These are phyloP conservation scores for Cherax quadricarinatus DNA, from an alignment of 1,140 invertebrate genomes.

Conservation along the genomic window DNA sequence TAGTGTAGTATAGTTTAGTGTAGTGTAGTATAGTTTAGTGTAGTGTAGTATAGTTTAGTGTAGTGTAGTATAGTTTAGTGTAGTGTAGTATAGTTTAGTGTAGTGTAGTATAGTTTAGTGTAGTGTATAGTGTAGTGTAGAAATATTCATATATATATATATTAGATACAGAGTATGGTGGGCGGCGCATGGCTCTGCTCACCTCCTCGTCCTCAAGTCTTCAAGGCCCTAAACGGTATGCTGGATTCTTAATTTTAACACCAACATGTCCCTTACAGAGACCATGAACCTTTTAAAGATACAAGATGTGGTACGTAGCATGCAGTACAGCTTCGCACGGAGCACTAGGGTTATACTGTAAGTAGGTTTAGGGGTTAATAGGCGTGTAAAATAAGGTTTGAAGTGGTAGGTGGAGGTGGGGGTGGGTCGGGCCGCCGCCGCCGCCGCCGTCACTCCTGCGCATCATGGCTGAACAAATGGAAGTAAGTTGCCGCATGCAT, in stretches of 20 bases:
- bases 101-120: too few relatives aligned
- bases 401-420: neutral
- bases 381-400: neutral
- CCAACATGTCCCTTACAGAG: constrained; percentile 49
- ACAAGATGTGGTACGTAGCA: constrained; percentile 47
- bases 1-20: too few relatives aligned
- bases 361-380: neutral
- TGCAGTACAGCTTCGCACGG: neutral
- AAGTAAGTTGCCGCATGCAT: constrained; percentile 20
- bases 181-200: too few relatives aligned
- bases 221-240: constrained; percentile 48
- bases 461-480: constrained; percentile 66
- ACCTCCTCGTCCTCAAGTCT: neutral
- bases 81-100: too few relatives aligned
- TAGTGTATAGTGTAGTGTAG: too few relatives aligned
- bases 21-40: too few relatives aligned
- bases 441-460: constrained; percentile 16
- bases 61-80: too few relatives aligned
- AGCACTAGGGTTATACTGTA: neutral
- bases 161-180: too few relatives aligned
- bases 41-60: too few relatives aligned
- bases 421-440: constrained; percentile 18
- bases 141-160: too few relatives aligned
- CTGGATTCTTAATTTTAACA: constrained; percentile 58
- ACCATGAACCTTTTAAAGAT: constrained; percentile 50